Base-by-base conservation (phyloP, 2,888 invertebrate species). In the Clitarchus hookeri region DNA sequence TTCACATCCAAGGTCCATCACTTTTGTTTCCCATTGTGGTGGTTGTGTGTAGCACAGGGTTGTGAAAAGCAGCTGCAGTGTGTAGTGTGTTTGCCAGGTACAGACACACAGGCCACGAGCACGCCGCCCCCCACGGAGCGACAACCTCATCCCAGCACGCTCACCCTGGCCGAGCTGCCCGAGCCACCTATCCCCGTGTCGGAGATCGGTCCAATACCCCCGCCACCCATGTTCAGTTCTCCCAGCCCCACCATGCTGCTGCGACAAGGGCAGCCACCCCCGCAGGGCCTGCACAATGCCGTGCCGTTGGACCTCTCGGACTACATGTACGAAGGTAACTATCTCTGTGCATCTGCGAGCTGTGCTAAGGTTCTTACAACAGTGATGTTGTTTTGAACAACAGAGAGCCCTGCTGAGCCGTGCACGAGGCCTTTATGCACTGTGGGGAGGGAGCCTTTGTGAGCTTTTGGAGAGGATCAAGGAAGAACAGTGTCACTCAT, bases 201-300 rank as follows among this genome's bases (percentile, higher is more conserved):
- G 89, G 98, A 98, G 91, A 98, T 98, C 92, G 98, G 98, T 88
- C 98, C 97, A 89, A 97, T 97, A 91, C 97, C 97, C 90, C 98
- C 98, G 90, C 98, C 98, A 90, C 98, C 98, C 89, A 98, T 98
- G 98, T 98, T 98, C 94, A 97, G 97, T 92, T 97, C 97, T 27
- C 89, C 89, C 25, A 85, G 88, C 86, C 86, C 87, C 82, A 87
- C 87, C 77, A 86, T 87, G 84, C 84, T 83, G 53, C 78, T 87
- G 44, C 86, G 88, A 88, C 88, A 87, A 27, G 87, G 88, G 54
- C 85, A 87, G 65, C 65, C 65, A n/a, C 3, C 48, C 44, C 90
- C 90, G 44, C 89, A 89, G 80, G 88, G 89, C 48, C 88, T 90
- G 82, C 89, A 90, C 86, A 90, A 89, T 85, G 89, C 89, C 44